phyloP scores from a whole-genome alignment of 2,113 vertebrate genomes.

The Sinocyclocheilus anshuiensis region DNA sequence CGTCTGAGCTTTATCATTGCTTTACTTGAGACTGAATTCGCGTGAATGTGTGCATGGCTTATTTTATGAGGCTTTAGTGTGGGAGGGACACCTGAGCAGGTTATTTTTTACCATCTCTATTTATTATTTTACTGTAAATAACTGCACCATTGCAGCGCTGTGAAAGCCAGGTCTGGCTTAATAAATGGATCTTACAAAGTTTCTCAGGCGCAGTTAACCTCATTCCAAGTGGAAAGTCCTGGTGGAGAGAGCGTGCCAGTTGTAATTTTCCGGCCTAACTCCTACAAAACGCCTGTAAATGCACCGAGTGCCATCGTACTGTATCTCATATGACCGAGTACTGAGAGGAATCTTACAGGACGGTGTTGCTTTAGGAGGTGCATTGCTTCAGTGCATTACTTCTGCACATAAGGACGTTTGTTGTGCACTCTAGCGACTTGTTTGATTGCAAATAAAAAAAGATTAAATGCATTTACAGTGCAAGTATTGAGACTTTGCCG shows the following conservation, averaged over 20 bases:
- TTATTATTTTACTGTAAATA: slow-evolving; percentile 3
- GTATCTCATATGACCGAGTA: neutral
- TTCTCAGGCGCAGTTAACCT: slow-evolving; percentile 47
- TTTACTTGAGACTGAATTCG: neutral
- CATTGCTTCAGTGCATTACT: neutral
- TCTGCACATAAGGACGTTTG: neutral
- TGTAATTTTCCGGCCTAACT: slow-evolving; percentile 82
- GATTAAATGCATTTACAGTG: neutral
- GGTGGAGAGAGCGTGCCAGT: slow-evolving; percentile 80
- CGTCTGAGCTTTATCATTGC: neutral
- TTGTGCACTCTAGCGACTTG: neutral
- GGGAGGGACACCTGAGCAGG: neutral
- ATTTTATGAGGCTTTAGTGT: neutral
- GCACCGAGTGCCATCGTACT: slow-evolving; percentile 59
- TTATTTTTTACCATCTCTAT: neutral
- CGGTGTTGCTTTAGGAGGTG: neutral
- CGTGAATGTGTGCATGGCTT: neutral
- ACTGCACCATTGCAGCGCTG: neutral
- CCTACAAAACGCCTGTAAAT: slow-evolving; percentile 69
- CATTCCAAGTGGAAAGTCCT: slow-evolving; percentile 90
- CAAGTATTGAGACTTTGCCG: neutral
- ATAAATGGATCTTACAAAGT: slow-evolving; percentile 43
- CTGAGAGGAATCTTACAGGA: neutral
- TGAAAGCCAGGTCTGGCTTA: slow-evolving; percentile 38
- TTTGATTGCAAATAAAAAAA: neutral